Evolutionary conservation across 2,113 vertebrate genomes (phyloP), one percentile per base, ranked within the genome.

Genomic region (Hyaena hyaena): DNA sequence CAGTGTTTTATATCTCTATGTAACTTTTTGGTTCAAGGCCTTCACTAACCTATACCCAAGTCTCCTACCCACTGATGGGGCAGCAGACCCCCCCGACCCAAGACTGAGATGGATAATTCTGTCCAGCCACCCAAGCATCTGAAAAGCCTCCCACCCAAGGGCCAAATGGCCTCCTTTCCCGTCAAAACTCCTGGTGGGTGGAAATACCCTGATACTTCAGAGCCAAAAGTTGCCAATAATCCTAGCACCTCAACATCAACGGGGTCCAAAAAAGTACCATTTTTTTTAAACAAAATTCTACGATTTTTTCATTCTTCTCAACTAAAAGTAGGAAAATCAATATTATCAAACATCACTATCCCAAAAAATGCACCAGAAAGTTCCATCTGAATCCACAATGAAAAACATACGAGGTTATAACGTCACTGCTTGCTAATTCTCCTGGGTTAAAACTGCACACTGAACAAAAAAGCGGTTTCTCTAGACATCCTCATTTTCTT

Each of bases 361-460:
- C 43, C 84, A 94, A 97, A 94, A 94, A 86, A 79, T 26, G 61
- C 33, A 74, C 15, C 33, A 84, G n/a, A 88, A 48, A 94, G 80
- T 90, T 68, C 35, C 31, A n/a, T 8, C 35, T 31, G 26, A 48
- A 48, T 28, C 26, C 43, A 77, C 73, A 45, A 77, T 48, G 48
- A 48, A 77, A 77, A 77, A 77, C 48, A 15, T 17, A 45, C 45
- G 48, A 77, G 43, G 48, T 77, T 48, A 77, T 28, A 77, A 17
- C 26, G 28, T 19, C 65, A 33, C 16, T 28, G 26, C 39, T 50
- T 85, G 65, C 76, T 84, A 43, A 82, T 45, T 50, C 43, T 63
- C 50, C 50, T 79, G 50, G 82, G 71, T 74, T 86, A 91, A 33
- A 53, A 80, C 15, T 58, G 26, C 2, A 90, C 15, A 66, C 58